Base-by-base conservation (phyloP, 2,888 invertebrate genomes). In the Bugulina stolonifera region DNA sequence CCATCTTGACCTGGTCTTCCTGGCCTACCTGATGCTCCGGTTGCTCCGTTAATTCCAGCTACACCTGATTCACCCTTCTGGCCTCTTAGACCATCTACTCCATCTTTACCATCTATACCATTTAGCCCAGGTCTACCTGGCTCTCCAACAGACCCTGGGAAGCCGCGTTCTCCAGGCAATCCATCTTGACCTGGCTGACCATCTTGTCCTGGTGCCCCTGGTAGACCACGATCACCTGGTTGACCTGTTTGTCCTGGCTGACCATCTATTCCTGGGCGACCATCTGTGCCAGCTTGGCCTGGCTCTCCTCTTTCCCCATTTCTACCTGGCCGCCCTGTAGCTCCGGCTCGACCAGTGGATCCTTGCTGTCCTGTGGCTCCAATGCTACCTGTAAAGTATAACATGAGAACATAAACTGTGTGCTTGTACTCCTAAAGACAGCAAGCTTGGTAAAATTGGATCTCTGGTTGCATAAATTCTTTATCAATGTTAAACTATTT, bases 251-350 rank as follows among this genome's bases (percentile, higher is more conserved):
- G 54, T 23, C 73, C 73, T 34, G 72, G 73, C 1, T 10, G 1
- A 32, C 73, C 73, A 57, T 72, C 69, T 34, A 29, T 29, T 34
- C 73, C 73, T 25, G 54, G 64, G n/a, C 14, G 22, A 18, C 73
- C 73, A 69, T 54, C 69, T 18, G 35, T 54, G 54, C 73, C 73
- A 54, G 23, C 34, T 34, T 27, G 5, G 5, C 73, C 73, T 54
- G 73, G 73, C 3, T 35, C 29, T 23, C 72, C 72, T n/a, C 52
- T 34, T n/a, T 70, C 35, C 34, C 35, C 43, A 22, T n/a, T 1
- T 64, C 72, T 72, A 5, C 55, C 64, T 29, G 64, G 14, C 27
- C 1, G 55, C 18, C 71, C 71, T 14, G 55, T 52, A 54, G 71
- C 54, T 35, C 71, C 71, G 22, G 32, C 35, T 10, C 71, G 14